Base-by-base conservation (phyloP, 2,888 invertebrate genomes). In the Heteromurus nitidus region DNA sequence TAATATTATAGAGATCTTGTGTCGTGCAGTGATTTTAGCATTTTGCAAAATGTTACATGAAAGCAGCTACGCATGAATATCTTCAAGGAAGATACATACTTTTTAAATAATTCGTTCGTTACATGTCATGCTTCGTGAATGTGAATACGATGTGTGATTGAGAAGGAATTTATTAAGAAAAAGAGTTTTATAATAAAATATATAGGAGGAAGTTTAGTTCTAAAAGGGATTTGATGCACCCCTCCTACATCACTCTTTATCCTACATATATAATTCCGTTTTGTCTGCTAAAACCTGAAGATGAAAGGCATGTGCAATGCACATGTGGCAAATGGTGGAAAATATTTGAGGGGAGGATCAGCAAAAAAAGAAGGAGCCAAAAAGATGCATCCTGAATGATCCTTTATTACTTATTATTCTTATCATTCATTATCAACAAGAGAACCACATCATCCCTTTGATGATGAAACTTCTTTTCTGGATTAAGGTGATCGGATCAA, bases 261-360 rank as follows among this genome's bases (percentile, higher is more conserved):
- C 16, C 22, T 50, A 26, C 31, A 22, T n/a, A 26, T 26, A 26
- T 53, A 16, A 11, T n/a, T 47, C 44, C 24, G 18, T 18, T 30
- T 3, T 30, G 13, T 58, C 22, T 47, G n/a, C n/a, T n/a, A n/a
- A n/a, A n/a, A n/a, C n/a, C n/a, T n/a, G 3, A 28, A 44, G 44
- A 5, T 11, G 24, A 47, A 55, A 74, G 58, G 67, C 75, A 75
- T 75, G 75, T 75, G 75, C 67, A 75, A 31, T 42, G 75, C 75
- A 75, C 75, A 75, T 75, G 75, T 75, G 75, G 75, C 75, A 60
- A 75, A 53, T 75, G 73, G 72, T 2, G 53, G 53, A 75, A 58
- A 20, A 22, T 67, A 75, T 75, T 75, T 68, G 30, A 67, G 58
- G 58, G 20, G 50, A 36, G 75, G 67, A 75, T 75, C 67, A 75